These are phyloP conservation scores for Cranoglanis bouderius DNA, from an alignment of 2,113 vertebrate species.

Conservation along the genomic window DNA sequence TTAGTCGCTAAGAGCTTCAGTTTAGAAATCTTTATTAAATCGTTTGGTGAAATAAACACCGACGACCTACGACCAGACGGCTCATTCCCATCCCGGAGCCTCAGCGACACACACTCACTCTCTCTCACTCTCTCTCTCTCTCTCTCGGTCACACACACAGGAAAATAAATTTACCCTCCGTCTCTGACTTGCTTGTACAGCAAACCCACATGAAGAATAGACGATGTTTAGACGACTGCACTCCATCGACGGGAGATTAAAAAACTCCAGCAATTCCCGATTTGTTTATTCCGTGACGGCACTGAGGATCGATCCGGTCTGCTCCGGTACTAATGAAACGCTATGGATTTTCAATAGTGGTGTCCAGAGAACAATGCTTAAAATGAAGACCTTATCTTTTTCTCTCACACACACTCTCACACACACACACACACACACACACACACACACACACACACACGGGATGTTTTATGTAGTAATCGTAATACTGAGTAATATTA, in stretches of 20 bases:
- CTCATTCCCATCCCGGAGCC: background rate
- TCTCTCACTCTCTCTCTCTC: no score
- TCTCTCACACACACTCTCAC: background rate
- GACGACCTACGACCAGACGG: background rate
- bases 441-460: background rate
- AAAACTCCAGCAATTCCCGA: background rate
- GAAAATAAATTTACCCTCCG: background rate
- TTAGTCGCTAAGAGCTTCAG: background rate
- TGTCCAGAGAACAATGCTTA: conserved; percentile 14
- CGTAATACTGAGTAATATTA: background rate
- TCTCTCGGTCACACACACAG: no score
- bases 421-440: background rate
- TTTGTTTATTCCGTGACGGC: background rate
- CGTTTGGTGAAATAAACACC: background rate
- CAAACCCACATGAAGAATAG: background rate
- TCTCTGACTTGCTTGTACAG: conserved; percentile 14
- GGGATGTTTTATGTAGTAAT: background rate
- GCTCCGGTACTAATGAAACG: conserved; percentile 5
- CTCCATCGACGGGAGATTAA: background rate
- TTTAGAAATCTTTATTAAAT: background rate
- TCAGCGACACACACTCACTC: background rate
- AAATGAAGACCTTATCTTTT: conserved; percentile 6
- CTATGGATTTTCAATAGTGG: conserved; percentile 24
- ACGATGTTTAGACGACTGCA: background rate
- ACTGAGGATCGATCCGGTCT: background rate